Evolutionary conservation across 2,113 vertebrate genomes (phyloP), one percentile per base, ranked within the genome.

Genomic region (Hippoglossus stenolepis): DNA sequence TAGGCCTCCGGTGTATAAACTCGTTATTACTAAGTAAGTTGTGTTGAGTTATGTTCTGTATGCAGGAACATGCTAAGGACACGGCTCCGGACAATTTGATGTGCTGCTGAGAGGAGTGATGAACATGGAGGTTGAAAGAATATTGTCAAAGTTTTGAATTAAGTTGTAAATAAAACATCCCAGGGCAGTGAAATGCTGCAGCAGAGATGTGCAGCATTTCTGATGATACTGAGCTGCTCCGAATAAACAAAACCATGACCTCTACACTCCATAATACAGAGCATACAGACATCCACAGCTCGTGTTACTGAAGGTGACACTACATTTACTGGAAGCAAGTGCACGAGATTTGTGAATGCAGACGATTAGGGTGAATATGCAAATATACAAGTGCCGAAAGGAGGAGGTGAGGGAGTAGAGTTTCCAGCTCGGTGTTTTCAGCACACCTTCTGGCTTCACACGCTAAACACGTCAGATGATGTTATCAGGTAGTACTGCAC

Each of bases 11-110:
- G 20, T 61, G 66, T 70, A 67, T 58, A 43, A 64, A 73, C 54
- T 62, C 65, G 59, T 77, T 85, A 64, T 68, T 53, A 64, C 49
- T 67, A 35, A 71, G 67, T 69, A 72, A 80, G 75, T 75, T 60
- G 28, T 49, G 26, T 26, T 65, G 73, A 87, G 79, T 79, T 78
- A 74, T 73, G 65, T 15, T 56, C 23, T 10, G 12, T 61, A 45
- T 49, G 62, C 26, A 77, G 77, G 49, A 78, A 65, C 59, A 74
- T 28, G 61, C 49, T 81, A 85, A 86, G 77, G 83, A 81, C 81
- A 65, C 15, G 2, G n/a, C 35, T 68, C 35, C 12, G 10, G 40
- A 3, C 21, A 70, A 51, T 60, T 75, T 21, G 15, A 74, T 74
- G 51, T 38, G 63, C 59, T 58, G 47, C 53, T 51, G 45, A 54